Evolutionary conservation across 2,113 vertebrate genomes (phyloP).

Genomic region (Rhabdornis inornatus): DNA sequence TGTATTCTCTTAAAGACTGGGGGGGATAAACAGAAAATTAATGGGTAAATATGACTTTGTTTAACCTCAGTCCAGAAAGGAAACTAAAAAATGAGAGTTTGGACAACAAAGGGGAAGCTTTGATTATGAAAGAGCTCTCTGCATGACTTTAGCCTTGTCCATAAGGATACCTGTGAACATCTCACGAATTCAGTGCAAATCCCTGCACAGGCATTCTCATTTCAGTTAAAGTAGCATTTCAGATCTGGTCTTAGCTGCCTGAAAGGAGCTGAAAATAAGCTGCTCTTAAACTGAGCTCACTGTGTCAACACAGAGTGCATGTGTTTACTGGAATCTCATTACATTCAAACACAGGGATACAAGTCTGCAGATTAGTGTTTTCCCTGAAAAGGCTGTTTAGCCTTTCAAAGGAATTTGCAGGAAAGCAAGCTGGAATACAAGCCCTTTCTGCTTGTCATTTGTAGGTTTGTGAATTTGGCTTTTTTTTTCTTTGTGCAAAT

Average conservation of each 20-base stretch:
- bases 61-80: not conserved
- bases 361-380: slow-evolving; percentile 28
- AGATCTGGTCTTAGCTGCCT: not conserved
- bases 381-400: slow-evolving; percentile 19
- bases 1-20: not conserved
- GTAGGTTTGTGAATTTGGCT: slow-evolving; percentile 39
- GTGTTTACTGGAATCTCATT: slow-evolving; percentile 36
- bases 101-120: not conserved
- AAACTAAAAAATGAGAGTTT: not conserved
- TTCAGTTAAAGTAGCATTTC: not conserved
- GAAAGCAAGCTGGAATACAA: slow-evolving; percentile 30
- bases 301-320: not conserved
- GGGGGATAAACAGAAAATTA: not conserved
- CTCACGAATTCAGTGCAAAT: not conserved
- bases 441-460: slow-evolving; percentile 17
- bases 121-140: not conserved
- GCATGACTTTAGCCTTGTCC: not conserved
- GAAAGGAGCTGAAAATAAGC: not conserved
- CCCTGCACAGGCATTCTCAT: not conserved
- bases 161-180: not conserved
- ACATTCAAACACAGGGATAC: not conserved
- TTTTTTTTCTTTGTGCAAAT: slow-evolving; percentile 29
- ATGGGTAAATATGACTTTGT: not conserved
- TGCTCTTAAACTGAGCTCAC: not conserved
- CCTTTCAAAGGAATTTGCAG: slow-evolving; percentile 40